phyloP scores from a whole-genome alignment of 2,888 invertebrate species.

The Pseudeuparius sepicola region DNA sequence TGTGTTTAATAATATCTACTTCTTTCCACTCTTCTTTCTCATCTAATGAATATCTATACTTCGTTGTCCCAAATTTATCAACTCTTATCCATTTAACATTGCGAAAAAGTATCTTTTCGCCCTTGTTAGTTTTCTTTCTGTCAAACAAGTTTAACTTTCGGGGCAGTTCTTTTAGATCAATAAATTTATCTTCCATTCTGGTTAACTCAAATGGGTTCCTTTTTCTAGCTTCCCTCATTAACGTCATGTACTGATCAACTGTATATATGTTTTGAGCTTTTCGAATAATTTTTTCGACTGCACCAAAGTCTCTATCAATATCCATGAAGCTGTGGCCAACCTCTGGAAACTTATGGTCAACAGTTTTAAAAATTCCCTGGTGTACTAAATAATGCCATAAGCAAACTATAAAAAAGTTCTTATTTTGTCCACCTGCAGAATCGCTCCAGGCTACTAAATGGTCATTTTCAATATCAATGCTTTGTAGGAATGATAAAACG shows the following conservation, averaged over 20 bases:
- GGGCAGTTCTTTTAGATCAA: slow-evolving; percentile 13
- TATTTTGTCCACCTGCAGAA: slow-evolving; percentile 28
- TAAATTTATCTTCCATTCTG: too few species aligned
- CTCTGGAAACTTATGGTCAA: slow-evolving; percentile 30
- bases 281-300: slow-evolving; percentile 27
- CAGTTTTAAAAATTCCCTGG: slow-evolving; percentile 24
- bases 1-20: too few species aligned
- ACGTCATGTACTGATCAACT: too few species aligned
- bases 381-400: slow-evolving; percentile 22
- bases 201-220: slow-evolving; percentile 9
- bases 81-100: too few species aligned
- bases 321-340: slow-evolving; percentile 24
- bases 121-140: slow-evolving; percentile 11
- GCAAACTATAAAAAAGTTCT: slow-evolving; percentile 24
- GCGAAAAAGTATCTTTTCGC: slow-evolving; percentile 12
- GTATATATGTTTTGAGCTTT: slow-evolving; percentile 28
- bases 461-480: slow-evolving; percentile 8
- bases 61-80: too few species aligned
- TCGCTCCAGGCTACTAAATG: too few species aligned
- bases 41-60: too few species aligned
- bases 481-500: slow-evolving; percentile 12
- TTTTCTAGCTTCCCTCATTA: slow-evolving; percentile 12
- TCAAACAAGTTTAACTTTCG: slow-evolving; percentile 10
- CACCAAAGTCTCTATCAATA: too few species aligned
- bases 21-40: too few species aligned